Base-by-base conservation (phyloP, 1,140 invertebrate genomes). In the Macrobrachium nipponense region DNA sequence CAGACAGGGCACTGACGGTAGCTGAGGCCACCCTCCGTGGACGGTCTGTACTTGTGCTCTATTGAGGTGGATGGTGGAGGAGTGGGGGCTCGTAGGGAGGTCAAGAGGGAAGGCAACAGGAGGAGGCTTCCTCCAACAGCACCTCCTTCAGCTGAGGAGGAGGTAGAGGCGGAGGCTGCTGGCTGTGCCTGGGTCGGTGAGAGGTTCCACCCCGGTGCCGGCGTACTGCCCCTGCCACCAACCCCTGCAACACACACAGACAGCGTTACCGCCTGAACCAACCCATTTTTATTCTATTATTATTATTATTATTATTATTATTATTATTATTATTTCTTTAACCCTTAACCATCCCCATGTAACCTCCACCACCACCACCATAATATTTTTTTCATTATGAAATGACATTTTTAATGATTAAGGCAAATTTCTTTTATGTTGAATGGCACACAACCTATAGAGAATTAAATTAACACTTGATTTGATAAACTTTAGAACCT, bases 21-120 rank as follows among this genome's bases (percentile, higher is more conserved):
- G 70, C 84, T 86, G 59, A 89, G 77, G 23, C 85, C 88, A 36
- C 88, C 98, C 97, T 97, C 98, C 92, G 98, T 73, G 77, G 76
- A 73, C 64, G 77, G 77, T 36, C 68, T 60, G 66, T 86, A 78
- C 51, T 86, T 78, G 66, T 86, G 84, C 51, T 86, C 84, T 60
- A 80, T 66, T 58, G 77, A 73, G 60, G 84, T 86, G 84, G 84
- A 86, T 80, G 84, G 84, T 80, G 84, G 84, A 44, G 84, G 84
- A n/a, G 84, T 86, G 84, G 84, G 61, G 68, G 77, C 66, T 59
- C 84, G 77, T 36, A 86, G 78, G 84, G 84, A 73, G 84, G 84
- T 86, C 62, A 86, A 78, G 64, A 86, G 84, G 84, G 84, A 86
- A 66, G 84, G 84, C 77, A 86, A 78, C 64, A 86, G 84, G 66